Evolutionary conservation across 2,113 vertebrate species (phyloP), one percentile per base, ranked within the genome.

Genomic region (Neoarius graeffei): DNA sequence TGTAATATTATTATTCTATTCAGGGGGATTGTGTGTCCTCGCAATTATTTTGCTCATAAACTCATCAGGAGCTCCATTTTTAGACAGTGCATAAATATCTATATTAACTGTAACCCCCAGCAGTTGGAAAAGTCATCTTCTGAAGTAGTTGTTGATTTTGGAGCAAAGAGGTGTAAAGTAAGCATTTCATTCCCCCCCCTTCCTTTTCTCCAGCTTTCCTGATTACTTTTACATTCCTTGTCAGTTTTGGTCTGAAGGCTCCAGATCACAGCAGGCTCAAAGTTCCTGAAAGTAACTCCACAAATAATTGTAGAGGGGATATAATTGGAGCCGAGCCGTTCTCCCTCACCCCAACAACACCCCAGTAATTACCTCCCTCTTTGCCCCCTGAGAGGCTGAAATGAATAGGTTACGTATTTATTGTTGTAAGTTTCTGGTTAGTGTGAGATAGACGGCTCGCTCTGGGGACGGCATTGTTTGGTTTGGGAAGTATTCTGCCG

Each of bases 401-500:
- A 97, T 96, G 96, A 97, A 97, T 96, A 96, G 95, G 96, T 97
- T 96, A 96, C 96, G 96, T 94, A 96, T 97, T 97, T 95, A 95
- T 96, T 93, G 95, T 93, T 95, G 93, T 96, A 96, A 96, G 95
- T 96, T 95, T 96, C 96, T 96, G 95, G 95, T 96, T 96, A 95
- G 95, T 95, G 94, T 95, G 95, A 95, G 95, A 96, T 94, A 95
- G 95, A 95, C 92, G 91, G 93, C 95, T 95, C 94, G 96, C 95
- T 96, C 95, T 90, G 94, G 96, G 95, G 95, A 94, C 95, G 96
- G 96, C 95, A 97, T 97, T 99, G 97, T 98, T 99, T 99, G 96
- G 95, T 98, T 99, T 99, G 97, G 97, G 97, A 97, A 97, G 97
- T 96, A 97, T 97, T 97, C 95, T 96, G 93, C 89, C 83, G 83